A percentile compares a stretch with the other conserved stretches of the same genome.
These are phyloP conservation scores for Turnix velox DNA, from an alignment of 2,113 vertebrate species.

Conservation along the genomic window DNA sequence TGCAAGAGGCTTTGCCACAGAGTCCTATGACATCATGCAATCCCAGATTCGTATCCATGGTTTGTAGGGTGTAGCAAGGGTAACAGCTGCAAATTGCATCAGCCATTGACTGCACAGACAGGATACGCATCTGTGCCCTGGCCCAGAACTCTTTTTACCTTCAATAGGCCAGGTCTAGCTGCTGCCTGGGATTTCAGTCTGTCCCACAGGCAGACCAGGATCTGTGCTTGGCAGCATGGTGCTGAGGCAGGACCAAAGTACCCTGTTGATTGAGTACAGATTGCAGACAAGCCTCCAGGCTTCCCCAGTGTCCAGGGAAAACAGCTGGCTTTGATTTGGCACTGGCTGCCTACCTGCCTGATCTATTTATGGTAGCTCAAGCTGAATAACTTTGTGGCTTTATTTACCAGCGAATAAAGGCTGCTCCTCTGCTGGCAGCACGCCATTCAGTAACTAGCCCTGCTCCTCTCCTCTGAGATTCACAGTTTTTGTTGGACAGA, in stretches of 20 bases:
- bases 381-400: conserved; percentile 20
- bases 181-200: conserved; percentile 49
- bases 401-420: conserved; percentile 13
- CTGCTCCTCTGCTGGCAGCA: background rate
- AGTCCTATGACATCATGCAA: background rate
- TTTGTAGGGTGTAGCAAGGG: conserved; percentile 5
- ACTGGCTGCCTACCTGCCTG: conserved; percentile 37
- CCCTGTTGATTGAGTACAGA: conserved; percentile 31
- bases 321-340: conserved; percentile 55
- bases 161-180: conserved; percentile 4
- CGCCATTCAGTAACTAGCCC: background rate
- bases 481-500: background rate
- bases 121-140: conserved; percentile 29
- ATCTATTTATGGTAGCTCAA: conserved; percentile 12
- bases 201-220: conserved; percentile 9
- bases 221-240: background rate
- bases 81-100: conserved; percentile 49
- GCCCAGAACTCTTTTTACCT: background rate
- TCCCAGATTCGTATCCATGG: background rate
- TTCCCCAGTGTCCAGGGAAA: background rate
- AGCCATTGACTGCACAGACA: background rate
- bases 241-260: background rate
- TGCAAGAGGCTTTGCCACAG: background rate
- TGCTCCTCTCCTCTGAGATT: background rate
- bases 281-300: conserved; percentile 52